phyloP scores from a whole-genome alignment of 2,888 invertebrate species.

The Crocallis elinguaria region DNA sequence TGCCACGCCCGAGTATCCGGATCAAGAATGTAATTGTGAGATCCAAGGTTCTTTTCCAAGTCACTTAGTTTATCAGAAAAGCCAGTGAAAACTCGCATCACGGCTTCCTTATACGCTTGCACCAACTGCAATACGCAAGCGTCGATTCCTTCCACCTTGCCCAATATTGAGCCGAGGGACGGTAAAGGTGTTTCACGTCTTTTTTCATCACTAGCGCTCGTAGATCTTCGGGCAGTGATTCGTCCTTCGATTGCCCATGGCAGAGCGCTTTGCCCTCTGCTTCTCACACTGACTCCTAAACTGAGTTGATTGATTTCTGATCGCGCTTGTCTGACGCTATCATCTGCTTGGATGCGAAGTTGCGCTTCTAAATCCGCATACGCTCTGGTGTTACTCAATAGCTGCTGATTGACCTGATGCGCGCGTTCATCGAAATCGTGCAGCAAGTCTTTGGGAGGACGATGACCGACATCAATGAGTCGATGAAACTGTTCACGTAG shows the following conservation, averaged over 20 bases:
- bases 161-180: constrained; percentile 36
- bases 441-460: constrained; percentile 60
- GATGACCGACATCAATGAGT: constrained; percentile 57
- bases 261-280: constrained; percentile 46
- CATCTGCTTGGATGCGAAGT: constrained; percentile 57
- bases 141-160: constrained; percentile 49
- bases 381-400: constrained; percentile 67
- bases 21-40: constrained; percentile 32
- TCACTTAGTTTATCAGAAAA: constrained; percentile 53
- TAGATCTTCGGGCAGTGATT: constrained; percentile 34
- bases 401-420: constrained; percentile 72
- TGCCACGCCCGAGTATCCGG: constrained; percentile 25
- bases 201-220: constrained; percentile 33
- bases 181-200: constrained; percentile 22
- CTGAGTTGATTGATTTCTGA: constrained; percentile 62
- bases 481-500: constrained; percentile 63
- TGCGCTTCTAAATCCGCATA: constrained; percentile 63
- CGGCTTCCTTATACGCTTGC: constrained; percentile 58
- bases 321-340: constrained; percentile 48
- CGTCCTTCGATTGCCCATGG: constrained; percentile 40
- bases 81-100: constrained; percentile 50
- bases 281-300: constrained; percentile 44
- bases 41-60: constrained; percentile 51
- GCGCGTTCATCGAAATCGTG: constrained; percentile 68
- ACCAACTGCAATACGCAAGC: constrained; percentile 52